phyloP scores from a whole-genome alignment of 2,888 invertebrate species.

The Onthophagus sagittarius region DNA sequence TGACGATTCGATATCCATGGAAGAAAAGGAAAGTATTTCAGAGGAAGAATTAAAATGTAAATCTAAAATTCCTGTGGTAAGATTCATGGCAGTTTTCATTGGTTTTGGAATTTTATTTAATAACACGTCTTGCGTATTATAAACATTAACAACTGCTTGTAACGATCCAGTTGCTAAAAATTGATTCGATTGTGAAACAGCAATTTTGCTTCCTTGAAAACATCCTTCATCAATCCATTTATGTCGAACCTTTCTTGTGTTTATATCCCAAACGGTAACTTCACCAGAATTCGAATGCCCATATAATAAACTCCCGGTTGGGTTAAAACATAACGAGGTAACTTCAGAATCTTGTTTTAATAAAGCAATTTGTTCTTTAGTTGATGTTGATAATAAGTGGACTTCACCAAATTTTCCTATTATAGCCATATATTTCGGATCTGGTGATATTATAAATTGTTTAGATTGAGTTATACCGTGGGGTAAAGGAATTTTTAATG shows the following conservation, averaged over 20 bases:
- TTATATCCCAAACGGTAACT: conserved; percentile 79
- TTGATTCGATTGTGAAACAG: conserved; percentile 69
- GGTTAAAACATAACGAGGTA: conserved; percentile 65
- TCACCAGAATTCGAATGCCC: conserved; percentile 70
- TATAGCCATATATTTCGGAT: conserved; percentile 73
- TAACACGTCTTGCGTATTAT: conserved; percentile 63
- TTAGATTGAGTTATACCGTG: conserved; percentile 56
- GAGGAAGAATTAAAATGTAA: conserved; percentile 79
- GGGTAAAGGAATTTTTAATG: conserved; percentile 61
- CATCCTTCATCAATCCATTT: conserved; percentile 86
- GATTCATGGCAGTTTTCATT: conserved; percentile 72
- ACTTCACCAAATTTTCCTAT: conserved; percentile 75
- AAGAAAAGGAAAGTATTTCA: conserved; percentile 77
- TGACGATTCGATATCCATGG: conserved; percentile 65
- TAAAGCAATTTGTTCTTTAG: conserved; percentile 72
- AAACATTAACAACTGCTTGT: conserved; percentile 90
- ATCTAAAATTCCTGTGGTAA: conserved; percentile 70
- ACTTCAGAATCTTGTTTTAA: conserved; percentile 77
- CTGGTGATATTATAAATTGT: conserved; percentile 73
- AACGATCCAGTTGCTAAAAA: conserved; percentile 82
- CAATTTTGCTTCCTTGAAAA: conserved; percentile 67
- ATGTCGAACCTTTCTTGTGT: conserved; percentile 63
- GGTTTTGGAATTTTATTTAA: conserved; percentile 57
- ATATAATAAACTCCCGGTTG: conserved; percentile 66
- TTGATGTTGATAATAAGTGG: conserved; percentile 66